phyloP scores from a whole-genome alignment of 2,113 vertebrate genomes.

The Ginglymostoma cirratum region DNA sequence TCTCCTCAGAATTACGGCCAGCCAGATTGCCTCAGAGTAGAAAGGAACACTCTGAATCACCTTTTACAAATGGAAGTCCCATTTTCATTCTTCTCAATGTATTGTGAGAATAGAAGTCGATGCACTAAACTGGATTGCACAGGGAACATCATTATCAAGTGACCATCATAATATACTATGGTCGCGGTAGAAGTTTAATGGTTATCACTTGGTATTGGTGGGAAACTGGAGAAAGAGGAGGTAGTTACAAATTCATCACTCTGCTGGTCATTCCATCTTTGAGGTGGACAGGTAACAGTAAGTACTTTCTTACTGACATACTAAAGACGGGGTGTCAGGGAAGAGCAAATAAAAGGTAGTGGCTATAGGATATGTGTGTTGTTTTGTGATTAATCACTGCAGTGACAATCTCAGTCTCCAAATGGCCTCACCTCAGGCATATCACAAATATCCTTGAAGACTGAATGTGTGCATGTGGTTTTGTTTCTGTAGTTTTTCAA shows the following conservation, averaged over 20 bases:
- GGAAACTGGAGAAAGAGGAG: not conserved
- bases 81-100: not conserved
- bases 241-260: not conserved
- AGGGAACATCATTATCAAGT: not conserved
- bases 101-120: not conserved
- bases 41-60: not conserved
- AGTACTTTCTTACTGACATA: not conserved
- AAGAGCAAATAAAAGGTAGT: not conserved
- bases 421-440: not conserved
- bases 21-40: not conserved
- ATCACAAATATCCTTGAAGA: not conserved
- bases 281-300: not conserved
- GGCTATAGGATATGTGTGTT: not conserved
- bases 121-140: not conserved
- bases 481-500: not conserved
- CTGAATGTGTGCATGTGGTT: not conserved
- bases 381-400: not conserved
- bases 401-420: not conserved
- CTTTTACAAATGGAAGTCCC: not conserved
- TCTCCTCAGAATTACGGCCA: no score
- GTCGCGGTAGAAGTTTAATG: not conserved
- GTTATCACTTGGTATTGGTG: not conserved
- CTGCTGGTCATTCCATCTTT: not conserved
- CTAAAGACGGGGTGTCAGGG: not conserved
- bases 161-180: not conserved